These are phyloP conservation scores for Ochropacha duplaris DNA, from an alignment of 2,888 invertebrate species.

Conservation along the genomic window DNA sequence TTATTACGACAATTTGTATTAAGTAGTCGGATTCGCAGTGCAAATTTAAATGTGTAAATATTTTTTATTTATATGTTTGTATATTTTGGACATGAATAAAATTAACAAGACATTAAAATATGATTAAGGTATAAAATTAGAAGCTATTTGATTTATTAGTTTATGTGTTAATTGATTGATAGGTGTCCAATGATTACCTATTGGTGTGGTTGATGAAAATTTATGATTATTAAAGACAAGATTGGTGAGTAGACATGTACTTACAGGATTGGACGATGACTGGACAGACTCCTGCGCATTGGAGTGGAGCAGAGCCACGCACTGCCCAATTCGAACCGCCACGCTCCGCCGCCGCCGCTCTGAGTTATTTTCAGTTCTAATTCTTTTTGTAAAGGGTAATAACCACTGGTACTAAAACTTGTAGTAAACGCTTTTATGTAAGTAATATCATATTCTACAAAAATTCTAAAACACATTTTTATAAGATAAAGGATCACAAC, in stretches of 20 bases:
- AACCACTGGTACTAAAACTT: neutral
- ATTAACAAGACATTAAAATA: neutral
- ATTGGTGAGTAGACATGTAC: neutral
- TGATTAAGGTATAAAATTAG: neutral
- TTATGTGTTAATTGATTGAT: neutral
- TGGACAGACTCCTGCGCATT: slow-evolving; percentile 56
- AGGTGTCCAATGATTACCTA: neutral
- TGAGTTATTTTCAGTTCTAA: slow-evolving; percentile 52
- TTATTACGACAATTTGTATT: neutral
- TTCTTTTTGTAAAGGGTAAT: slow-evolving; percentile 34
- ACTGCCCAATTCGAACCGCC: slow-evolving; percentile 51
- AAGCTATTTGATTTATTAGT: too few relatives aligned
- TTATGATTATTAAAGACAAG: neutral
- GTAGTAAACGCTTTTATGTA: neutral
- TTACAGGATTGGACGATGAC: slow-evolving; percentile 44
- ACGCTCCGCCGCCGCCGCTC: slow-evolving; percentile 53
- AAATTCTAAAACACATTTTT: too few relatives aligned
- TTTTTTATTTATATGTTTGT: neutral
- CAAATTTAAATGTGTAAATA: neutral
- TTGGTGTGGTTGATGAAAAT: neutral
- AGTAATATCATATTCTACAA: neutral
- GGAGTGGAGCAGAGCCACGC: slow-evolving; percentile 55
- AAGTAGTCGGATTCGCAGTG: neutral
- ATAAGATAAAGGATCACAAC: too few relatives aligned
- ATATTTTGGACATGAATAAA: neutral